Evolutionary conservation across 1,140 invertebrate species (phyloP), one percentile per base, ranked within the genome.

Genomic region (Caenorhabditis briggsae): DNA sequence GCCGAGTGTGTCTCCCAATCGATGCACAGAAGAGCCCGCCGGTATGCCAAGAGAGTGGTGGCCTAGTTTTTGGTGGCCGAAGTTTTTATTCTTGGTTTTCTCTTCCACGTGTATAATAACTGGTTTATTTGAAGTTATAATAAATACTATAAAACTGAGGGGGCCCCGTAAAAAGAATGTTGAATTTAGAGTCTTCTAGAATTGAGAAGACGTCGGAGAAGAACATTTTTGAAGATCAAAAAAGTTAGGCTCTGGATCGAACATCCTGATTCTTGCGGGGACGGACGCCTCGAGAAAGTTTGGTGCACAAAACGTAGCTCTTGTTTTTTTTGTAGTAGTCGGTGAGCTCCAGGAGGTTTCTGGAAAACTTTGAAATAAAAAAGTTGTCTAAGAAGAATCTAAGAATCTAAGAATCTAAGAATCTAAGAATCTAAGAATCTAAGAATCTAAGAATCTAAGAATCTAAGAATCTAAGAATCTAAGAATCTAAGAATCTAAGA

Each of bases 311-410:
- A 7, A 78, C 70, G 70, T 78, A 78, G 70, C 70, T 78, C 70
- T 78, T 78, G 70, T 78, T 78, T 46, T 78, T 78, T 6, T 46
- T 78, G 18, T 78, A 78, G 70, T 78, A 78, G 9, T 78, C 70
- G 43, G 70, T 78, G 18, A 78, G 46, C 8, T 78, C 70, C 46
- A 78, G 46, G 7, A 78, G 70, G 46, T 78, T 78, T 78, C 70
- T 78, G 70, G 9, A 78, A 78, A 70, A 46, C 5, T 12, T n/a
- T n/a, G 18, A 16, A 33, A 6, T 70, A 14, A 16, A n/a, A 20
- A n/a, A 59, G 2, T 0, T 8, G 18, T 58, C 56, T n/a, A n/a
- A 58, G 0, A 20, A 3, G n/a, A 20, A 8, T 58, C n/a, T 58
- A n/a, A n/a, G 56, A 20, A 14, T n/a, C 2, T 58, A 2, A 58